These are phyloP conservation scores for Sipha flava DNA, from an alignment of 1,140 invertebrate genomes.

Conservation along the genomic window DNA sequence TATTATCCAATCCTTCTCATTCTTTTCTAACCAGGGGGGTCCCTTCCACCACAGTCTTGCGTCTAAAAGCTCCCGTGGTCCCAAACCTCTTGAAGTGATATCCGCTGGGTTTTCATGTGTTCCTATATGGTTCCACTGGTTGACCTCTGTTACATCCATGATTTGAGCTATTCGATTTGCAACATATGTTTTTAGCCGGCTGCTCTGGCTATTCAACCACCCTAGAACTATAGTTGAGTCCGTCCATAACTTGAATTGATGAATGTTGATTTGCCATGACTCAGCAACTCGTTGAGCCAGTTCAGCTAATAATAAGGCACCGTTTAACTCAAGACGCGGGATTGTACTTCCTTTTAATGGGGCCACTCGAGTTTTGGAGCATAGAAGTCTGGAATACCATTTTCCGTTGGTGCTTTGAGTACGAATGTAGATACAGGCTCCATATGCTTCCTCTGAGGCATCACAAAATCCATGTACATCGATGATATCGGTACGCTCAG, in stretches of 20 bases:
- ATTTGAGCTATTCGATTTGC: slow-evolving; percentile 1
- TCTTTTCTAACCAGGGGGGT: background rate
- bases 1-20: background rate
- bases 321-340: background rate
- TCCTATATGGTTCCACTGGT: slow-evolving; percentile 42
- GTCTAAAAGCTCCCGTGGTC: background rate
- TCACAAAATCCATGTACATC: background rate
- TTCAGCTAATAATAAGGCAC: background rate
- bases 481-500: background rate
- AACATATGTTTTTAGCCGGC: slow-evolving; percentile 33
- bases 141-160: background rate
- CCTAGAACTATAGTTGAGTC: slow-evolving; percentile 33
- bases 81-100: slow-evolving; percentile 40
- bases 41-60: background rate
- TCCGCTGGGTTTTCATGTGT: slow-evolving; percentile 45
- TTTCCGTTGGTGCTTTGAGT: background rate
- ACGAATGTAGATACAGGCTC: background rate
- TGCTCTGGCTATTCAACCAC: slow-evolving; percentile 37
- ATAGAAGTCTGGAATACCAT: background rate
- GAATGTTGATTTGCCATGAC: background rate
- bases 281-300: background rate
- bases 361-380: background rate
- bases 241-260: background rate
- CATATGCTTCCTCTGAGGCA: background rate
- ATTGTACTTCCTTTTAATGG: background rate